phyloP scores from a whole-genome alignment of 2,113 vertebrate species.

The Lophotis ruficrista region DNA sequence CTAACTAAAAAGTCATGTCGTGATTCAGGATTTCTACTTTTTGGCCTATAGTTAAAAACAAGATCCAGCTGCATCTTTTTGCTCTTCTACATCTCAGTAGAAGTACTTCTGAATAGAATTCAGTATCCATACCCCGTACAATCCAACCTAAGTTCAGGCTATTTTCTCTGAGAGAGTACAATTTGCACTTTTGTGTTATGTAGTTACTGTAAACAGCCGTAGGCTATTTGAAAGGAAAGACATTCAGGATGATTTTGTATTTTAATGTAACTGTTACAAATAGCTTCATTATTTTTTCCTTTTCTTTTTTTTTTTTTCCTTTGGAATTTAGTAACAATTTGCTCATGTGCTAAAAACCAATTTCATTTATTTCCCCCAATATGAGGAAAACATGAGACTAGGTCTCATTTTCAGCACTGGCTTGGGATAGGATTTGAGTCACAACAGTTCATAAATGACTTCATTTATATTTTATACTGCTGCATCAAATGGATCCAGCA shows the following conservation, averaged over 20 bases:
- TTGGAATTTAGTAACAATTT: constrained; percentile 34
- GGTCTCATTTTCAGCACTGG: constrained; percentile 49
- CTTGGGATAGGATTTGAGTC: constrained; percentile 42
- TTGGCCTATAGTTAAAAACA: not conserved
- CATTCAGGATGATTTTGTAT: not conserved
- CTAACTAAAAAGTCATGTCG: not conserved
- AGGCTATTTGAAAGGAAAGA: not conserved
- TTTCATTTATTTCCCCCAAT: constrained; percentile 31
- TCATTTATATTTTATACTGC: constrained; percentile 67
- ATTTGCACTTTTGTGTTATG: not conserved
- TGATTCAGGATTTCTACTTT: not conserved
- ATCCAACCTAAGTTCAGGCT: not conserved
- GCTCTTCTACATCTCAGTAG: not conserved
- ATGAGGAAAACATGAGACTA: not conserved
- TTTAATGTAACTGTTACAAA: not conserved
- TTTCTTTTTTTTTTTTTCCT: not conserved
- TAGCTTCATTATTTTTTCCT: not conserved
- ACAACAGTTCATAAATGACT: constrained; percentile 58
- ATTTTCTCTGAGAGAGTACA: not conserved
- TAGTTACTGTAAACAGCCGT: not conserved
- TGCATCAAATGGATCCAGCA: not conserved
- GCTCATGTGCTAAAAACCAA: not conserved
- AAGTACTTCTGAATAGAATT: not conserved
- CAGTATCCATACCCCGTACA: not conserved
- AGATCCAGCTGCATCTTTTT: not conserved